Conservation (phyloP, 2,113 vertebrate genomes). For the Stictonetta naevosa region DNA sequence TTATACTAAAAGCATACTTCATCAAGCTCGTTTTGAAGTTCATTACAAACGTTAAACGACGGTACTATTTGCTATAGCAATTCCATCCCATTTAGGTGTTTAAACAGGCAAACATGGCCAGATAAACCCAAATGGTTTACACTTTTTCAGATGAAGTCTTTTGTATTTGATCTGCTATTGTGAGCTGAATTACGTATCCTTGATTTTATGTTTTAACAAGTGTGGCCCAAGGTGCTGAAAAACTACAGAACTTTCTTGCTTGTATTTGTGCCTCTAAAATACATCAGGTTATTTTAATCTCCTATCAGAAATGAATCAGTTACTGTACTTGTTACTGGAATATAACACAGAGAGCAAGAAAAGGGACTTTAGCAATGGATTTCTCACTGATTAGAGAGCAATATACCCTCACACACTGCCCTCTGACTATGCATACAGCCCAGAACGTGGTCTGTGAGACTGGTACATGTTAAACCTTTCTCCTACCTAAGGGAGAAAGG, state of each 20-base stretch:
- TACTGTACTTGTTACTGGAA: not conserved
- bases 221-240: not conserved
- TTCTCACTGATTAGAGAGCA: not conserved
- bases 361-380: not conserved
- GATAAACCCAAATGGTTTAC: not conserved
- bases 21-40: constrained; percentile 58
- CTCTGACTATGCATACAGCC: not conserved
- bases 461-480: not conserved
- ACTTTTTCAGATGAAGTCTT: not conserved
- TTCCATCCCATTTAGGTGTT: constrained; percentile 35
- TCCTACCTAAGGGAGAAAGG: not conserved
- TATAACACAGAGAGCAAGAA: not conserved
- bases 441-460: not conserved
- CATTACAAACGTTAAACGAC: constrained; percentile 52
- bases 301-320: not conserved
- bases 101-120: constrained; percentile 5
- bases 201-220: not conserved
- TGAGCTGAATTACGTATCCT: not conserved
- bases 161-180: not conserved
- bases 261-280: not conserved
- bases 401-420: not conserved
- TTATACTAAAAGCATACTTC: constrained; percentile 42
- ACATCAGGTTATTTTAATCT: not conserved
- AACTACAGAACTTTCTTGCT: not conserved
- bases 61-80: constrained; percentile 20